Conservation (phyloP, 2,113 vertebrate species). For the Nothoprocta perdicaria region DNA sequence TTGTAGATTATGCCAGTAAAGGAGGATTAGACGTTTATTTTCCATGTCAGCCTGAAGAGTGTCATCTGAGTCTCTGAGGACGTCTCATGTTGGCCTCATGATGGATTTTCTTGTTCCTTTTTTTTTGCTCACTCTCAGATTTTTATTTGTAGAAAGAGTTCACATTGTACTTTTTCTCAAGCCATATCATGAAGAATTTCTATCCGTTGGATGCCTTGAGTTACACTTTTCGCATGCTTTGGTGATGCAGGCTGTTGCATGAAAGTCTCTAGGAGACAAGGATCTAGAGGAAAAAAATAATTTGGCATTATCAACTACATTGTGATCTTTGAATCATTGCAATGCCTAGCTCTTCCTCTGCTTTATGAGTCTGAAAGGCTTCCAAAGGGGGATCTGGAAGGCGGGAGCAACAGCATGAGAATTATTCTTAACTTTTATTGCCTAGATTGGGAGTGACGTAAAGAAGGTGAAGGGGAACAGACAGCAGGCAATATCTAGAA, state of each 20-base stretch:
- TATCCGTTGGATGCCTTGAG: slow-evolving; percentile 28
- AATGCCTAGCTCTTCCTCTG: neutral
- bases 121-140: slow-evolving; percentile 7
- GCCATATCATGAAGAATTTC: slow-evolving; percentile 20
- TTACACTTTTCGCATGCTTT: slow-evolving; percentile 29
- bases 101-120: neutral
- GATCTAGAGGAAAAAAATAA: slow-evolving; percentile 58
- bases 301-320: neutral
- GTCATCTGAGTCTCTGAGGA: slow-evolving; percentile 35
- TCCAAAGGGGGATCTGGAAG: neutral
- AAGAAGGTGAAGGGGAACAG: neutral
- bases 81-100: neutral
- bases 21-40: slow-evolving; percentile 24
- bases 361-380: neutral
- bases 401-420: neutral
- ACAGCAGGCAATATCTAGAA: neutral
- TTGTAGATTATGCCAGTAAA: neutral
- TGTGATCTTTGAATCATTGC: slow-evolving; percentile 16
- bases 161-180: neutral
- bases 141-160: slow-evolving; percentile 40
- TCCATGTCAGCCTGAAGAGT: slow-evolving; percentile 4
- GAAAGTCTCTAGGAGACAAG: slow-evolving; percentile 37
- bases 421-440: neutral
- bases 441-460: neutral
- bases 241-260: slow-evolving; percentile 45